Evolutionary conservation across 2,888 invertebrate genomes (phyloP), one percentile per base, ranked within the genome.

Genomic region (Epinotia brunnichana): DNA sequence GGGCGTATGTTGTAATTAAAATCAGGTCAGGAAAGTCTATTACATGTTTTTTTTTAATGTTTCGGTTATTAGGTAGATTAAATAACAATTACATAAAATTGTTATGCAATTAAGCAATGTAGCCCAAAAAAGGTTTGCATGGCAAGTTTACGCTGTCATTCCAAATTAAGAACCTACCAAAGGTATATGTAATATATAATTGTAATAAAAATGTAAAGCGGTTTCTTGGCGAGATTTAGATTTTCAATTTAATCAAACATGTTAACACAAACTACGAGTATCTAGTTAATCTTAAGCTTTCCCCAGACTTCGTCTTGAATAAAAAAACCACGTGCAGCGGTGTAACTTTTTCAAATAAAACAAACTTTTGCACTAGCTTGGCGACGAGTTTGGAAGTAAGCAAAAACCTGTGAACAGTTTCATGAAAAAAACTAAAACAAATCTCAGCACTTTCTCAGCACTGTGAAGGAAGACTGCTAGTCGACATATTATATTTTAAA

Each of bases 321-420:
- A 7, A 54, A 54, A 54, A 39, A 15, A 53, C 21, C 39, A 41
- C 39, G 35, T 66, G 10, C 39, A 66, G 64, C 19, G 19, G 66
- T 54, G 66, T 24, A 56, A 54, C 39, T 66, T 66, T 66, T 41
- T 21, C 54, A 66, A 66, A 66, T 66, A 15, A 54, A 64, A 64
- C 54, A 66, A 66, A 66, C 54, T 66, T 66, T 54, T 54, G 54
- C 54, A 56, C 66, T 66, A 66, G 39, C 66, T 64, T 66, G 54
- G 41, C 21, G 66, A 41, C 54, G 54, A 66, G 41, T 66, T 66
- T 7, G 54, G 54, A 66, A 66, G 53, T 21, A 56, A 56, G 66
- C 7, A 64, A 64, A 64, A 64, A 35, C 64, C 64, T 39, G 39
- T 9, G 54, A 39, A 53, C n/a, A 39, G 21, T 54, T 64, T 15